phyloP scores from a whole-genome alignment of 2,113 vertebrate genomes.

The Poeciliopsis retropinna region DNA sequence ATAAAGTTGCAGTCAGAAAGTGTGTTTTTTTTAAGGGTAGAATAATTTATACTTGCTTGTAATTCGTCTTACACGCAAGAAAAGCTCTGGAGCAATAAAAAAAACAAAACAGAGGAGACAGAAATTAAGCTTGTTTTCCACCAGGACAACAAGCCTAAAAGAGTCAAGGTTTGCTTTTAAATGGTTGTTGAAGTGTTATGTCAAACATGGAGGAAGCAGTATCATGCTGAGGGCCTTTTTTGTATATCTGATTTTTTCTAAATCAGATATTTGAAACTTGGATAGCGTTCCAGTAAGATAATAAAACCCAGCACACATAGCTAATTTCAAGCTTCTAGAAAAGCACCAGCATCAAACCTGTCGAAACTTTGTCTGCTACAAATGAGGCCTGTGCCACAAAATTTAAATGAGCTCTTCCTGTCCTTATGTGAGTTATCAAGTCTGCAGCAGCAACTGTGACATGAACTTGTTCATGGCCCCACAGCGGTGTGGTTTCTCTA shows the following conservation, averaged over 20 bases:
- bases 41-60: background rate
- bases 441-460: background rate
- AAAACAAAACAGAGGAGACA: background rate
- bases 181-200: no score
- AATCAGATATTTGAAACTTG: background rate
- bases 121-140: no score
- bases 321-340: background rate
- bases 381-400: background rate
- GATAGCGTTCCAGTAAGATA: background rate
- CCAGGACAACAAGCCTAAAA: background rate
- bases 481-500: no score
- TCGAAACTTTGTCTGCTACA: background rate
- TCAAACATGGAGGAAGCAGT: no score
- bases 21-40: background rate
- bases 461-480: no score
- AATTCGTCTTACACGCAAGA: background rate
- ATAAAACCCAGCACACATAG: background rate
- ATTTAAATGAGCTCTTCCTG: background rate
- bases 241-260: no score
- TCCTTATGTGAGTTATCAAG: background rate
- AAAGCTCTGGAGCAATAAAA: background rate
- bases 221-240: no score
- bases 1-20: background rate
- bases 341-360: background rate
- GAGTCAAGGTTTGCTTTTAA: background rate